phyloP scores from a whole-genome alignment of 2,888 invertebrate species.

The Hydropsyche betteni region DNA sequence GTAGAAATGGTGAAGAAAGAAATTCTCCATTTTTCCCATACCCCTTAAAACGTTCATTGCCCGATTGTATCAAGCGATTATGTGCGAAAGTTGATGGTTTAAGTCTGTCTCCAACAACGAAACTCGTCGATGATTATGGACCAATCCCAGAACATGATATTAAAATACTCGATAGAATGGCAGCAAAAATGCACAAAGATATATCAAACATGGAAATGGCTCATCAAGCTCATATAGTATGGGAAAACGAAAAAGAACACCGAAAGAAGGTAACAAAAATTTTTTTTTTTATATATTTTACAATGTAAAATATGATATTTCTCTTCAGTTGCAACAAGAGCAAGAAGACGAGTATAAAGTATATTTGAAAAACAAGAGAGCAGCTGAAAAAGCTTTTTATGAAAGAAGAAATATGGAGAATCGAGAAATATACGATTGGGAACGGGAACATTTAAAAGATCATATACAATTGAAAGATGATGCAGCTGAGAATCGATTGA shows the following conservation, averaged over 20 bases:
- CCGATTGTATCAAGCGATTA: neutral
- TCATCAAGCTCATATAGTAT: conserved; percentile 62
- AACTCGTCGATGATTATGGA: neutral
- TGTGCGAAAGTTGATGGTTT: conserved; percentile 12
- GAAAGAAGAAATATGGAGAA: conserved; percentile 41
- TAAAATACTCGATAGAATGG: conserved; percentile 63
- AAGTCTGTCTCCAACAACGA: neutral
- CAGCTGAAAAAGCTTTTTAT: conserved; percentile 43
- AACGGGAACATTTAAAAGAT: conserved; percentile 45
- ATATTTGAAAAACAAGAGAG: conserved; percentile 43
- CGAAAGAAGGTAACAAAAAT: conserved; percentile 55
- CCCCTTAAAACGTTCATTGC: neutral
- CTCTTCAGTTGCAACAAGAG: conserved; percentile 43
- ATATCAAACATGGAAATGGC: conserved; percentile 61
- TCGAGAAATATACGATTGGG: conserved; percentile 47
- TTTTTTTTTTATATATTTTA: neutral
- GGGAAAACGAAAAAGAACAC: conserved; percentile 63
- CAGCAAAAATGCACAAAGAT: conserved; percentile 62
- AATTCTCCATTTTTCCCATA: neutral
- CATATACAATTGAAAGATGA: conserved; percentile 43
- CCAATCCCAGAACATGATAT: conserved; percentile 63
- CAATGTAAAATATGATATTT: neutral
- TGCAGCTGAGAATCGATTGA: conserved; percentile 43
- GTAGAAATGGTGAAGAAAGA: neutral
- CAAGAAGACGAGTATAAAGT: conserved; percentile 47